A percentile compares a stretch with the other conserved stretches of the same genome.
These are phyloP conservation scores for Lasioglossum leucozonium DNA, from an alignment of 2,888 invertebrate genomes.

Conservation along the genomic window DNA sequence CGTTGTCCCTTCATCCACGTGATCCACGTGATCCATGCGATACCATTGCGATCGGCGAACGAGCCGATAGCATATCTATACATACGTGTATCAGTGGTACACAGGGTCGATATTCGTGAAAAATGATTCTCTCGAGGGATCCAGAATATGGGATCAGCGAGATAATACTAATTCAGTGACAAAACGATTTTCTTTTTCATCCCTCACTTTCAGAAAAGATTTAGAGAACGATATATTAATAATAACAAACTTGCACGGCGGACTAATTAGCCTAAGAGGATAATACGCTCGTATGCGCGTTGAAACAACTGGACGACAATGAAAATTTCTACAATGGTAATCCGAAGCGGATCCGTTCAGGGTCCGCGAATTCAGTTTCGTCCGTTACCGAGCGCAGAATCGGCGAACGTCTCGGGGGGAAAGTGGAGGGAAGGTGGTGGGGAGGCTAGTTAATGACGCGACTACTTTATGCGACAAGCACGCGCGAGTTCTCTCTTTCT, in stretches of 20 bases:
- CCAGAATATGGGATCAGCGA: too few species aligned
- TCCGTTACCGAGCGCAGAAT: constrained; percentile 46
- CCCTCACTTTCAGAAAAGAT: too few species aligned
- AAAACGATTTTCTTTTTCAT: neutral
- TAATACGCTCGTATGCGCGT: too few species aligned
- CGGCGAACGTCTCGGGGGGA: neutral
- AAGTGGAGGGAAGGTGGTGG: neutral
- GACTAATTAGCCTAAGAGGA: neutral
- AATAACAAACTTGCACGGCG: too few species aligned
- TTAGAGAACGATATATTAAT: too few species aligned
- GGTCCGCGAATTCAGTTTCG: constrained; percentile 34
- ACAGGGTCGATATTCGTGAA: neutral
- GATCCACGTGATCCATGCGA: constrained; percentile 26
- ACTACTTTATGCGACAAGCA: constrained; percentile 66
- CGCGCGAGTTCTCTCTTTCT: constrained; percentile 52
- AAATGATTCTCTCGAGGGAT: too few species aligned
- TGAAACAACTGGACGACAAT: neutral
- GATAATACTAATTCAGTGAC: neutral
- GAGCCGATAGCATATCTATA: too few species aligned
- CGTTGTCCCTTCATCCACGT: constrained; percentile 57
- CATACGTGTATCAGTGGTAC: too few species aligned
- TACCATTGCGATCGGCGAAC: neutral
- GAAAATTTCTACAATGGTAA: neutral
- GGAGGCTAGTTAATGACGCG: constrained; percentile 59
- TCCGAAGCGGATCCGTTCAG: constrained; percentile 25